Percentiles rank a stretch among this genome's conserved stretches.
phyloP scores from a whole-genome alignment of 2,113 vertebrate genomes.

The Hiodon tergisus region DNA sequence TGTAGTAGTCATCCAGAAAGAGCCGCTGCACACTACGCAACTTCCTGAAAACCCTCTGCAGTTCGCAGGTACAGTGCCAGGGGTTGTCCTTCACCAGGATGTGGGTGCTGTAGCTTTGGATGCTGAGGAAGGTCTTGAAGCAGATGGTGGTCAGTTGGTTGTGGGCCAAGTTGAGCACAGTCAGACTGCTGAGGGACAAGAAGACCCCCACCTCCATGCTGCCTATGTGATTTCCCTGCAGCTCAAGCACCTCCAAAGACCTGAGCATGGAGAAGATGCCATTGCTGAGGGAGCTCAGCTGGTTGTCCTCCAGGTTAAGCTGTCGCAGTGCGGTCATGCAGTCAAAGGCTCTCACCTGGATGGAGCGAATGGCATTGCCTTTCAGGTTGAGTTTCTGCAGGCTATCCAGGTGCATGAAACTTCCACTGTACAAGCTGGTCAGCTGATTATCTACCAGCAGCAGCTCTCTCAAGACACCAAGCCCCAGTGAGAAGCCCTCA shows the following conservation, averaged over 20 bases:
- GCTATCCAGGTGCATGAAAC: conserved; percentile 37
- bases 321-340: conserved; percentile 28
- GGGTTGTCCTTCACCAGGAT: conserved; percentile 63
- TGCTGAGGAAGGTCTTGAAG: conserved; percentile 67
- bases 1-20: conserved; percentile 63
- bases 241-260: conserved; percentile 65
- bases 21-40: conserved; percentile 61
- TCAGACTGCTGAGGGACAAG: conserved; percentile 61
- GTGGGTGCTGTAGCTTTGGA: conserved; percentile 67
- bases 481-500: conserved; percentile 36
- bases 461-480: conserved; percentile 32
- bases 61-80: conserved; percentile 65
- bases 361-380: conserved; percentile 26
- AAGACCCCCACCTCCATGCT: conserved; percentile 49
- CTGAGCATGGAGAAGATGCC: conserved; percentile 69
- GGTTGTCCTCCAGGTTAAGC: conserved; percentile 41
- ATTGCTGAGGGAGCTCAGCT: conserved; percentile 44
- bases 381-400: conserved; percentile 39
- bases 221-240: conserved; percentile 59
- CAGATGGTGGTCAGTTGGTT: conserved; percentile 29
- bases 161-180: conserved; percentile 54
- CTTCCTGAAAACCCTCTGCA: conserved; percentile 64
- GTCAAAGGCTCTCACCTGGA: conserved; percentile 32
- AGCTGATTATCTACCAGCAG: conserved; percentile 35
- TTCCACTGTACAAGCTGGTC: conserved; percentile 19